Percentiles rank a stretch among this genome's conserved stretches.
Conservation (phyloP, 2,888 invertebrate genomes). For the Lasiommata megera region DNA sequence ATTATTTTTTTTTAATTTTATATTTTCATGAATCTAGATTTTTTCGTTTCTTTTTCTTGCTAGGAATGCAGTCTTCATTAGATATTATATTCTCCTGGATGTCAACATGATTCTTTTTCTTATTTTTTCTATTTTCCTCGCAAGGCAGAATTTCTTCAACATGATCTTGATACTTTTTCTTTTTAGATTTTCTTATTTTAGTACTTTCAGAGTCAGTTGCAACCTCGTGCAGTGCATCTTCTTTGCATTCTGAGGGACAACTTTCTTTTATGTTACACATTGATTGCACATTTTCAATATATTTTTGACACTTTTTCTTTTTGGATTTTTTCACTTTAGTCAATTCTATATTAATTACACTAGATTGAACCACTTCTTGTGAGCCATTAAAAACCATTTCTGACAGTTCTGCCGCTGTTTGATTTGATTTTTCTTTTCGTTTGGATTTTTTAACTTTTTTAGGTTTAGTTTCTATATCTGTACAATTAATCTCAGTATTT, state of each 20-base stretch:
- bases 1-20: slow-evolving; percentile 18
- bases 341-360: background rate
- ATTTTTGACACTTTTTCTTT: slow-evolving; percentile 33
- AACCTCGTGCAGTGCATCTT: background rate
- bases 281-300: slow-evolving; percentile 7
- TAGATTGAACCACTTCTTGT: background rate
- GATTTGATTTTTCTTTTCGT: background rate
- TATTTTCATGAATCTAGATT: slow-evolving; percentile 40
- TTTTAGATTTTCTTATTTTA: slow-evolving; percentile 37
- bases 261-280: background rate
- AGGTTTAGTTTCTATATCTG: slow-evolving; percentile 8
- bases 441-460: slow-evolving; percentile 31
- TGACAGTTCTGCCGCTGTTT: no score
- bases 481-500: background rate
- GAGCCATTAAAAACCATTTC: background rate
- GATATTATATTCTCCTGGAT: slow-evolving; percentile 32
- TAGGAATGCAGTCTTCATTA: slow-evolving; percentile 47
- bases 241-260: background rate
- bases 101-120: slow-evolving; percentile 22
- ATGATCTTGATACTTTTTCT: slow-evolving; percentile 31
- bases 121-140: background rate
- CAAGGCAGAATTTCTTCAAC: background rate
- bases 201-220: background rate
- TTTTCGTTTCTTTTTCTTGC: slow-evolving; percentile 65
- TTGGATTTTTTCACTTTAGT: slow-evolving; percentile 40